Evolutionary conservation across 2,888 invertebrate genomes (phyloP).

Genomic region (Myopa testacea): DNA sequence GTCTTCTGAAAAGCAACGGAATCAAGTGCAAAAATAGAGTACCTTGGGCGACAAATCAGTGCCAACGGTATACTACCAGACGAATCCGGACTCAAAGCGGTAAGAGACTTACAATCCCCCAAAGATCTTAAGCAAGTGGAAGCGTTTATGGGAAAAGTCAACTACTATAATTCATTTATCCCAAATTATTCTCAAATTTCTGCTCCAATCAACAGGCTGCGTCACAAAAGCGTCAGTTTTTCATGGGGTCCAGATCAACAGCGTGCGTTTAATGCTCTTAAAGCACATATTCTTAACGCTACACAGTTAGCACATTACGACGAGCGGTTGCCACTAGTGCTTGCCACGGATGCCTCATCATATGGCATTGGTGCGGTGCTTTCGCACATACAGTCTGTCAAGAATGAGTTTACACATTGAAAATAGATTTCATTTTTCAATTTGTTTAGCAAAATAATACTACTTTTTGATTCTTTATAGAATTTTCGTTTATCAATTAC

Average conservation of each 20-base stretch:
- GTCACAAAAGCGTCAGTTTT: too few relatives aligned
- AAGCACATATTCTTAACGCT: slow-evolving; percentile 23
- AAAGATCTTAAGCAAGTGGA: slow-evolving; percentile 28
- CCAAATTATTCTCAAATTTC: slow-evolving; percentile 14
- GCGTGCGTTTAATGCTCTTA: slow-evolving; percentile 18
- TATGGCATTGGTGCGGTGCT: too few relatives aligned
- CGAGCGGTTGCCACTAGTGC: slow-evolving; percentile 38
- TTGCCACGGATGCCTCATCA: neutral
- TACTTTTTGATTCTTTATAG: too few relatives aligned
- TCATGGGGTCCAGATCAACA: neutral
- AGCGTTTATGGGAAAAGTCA: slow-evolving; percentile 31
- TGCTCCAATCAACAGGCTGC: neutral
- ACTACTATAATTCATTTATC: slow-evolving; percentile 35
- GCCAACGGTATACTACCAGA: slow-evolving; percentile 34
- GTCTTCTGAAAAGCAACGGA: slow-evolving; percentile 48
- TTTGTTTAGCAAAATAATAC: too few relatives aligned
- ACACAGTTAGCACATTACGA: slow-evolving; percentile 24
- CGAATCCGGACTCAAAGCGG: neutral
- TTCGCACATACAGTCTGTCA: too few relatives aligned
- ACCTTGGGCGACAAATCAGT: slow-evolving; percentile 50
- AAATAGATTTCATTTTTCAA: too few relatives aligned
- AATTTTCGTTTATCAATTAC: too few relatives aligned
- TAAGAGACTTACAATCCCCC: neutral
- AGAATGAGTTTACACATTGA: too few relatives aligned
- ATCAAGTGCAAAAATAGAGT: slow-evolving; percentile 49